These are phyloP conservation scores for Passer montanus DNA, from an alignment of 2,113 vertebrate species.

Conservation along the genomic window DNA sequence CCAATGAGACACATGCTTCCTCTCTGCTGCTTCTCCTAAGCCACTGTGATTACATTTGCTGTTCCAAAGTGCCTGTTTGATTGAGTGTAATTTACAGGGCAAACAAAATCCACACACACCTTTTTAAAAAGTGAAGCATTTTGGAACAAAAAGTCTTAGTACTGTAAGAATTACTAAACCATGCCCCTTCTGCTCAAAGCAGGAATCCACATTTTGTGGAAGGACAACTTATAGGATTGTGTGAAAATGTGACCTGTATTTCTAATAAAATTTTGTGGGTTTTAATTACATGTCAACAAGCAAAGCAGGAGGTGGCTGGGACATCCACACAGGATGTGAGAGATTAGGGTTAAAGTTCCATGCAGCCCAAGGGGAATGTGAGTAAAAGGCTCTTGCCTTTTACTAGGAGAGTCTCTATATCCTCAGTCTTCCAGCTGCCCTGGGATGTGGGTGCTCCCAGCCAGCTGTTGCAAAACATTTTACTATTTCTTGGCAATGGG, in stretches of 20 bases:
- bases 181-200: background rate
- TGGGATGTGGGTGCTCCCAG: background rate
- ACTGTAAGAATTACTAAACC: background rate
- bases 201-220: background rate
- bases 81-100: background rate
- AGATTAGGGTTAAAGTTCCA: background rate
- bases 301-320: background rate
- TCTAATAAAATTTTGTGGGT: background rate
- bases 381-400: background rate
- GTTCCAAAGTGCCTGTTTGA: background rate
- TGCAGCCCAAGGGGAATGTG: background rate
- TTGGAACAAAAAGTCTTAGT: background rate
- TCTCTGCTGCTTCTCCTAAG: background rate
- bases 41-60: background rate
- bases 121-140: background rate
- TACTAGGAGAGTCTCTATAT: background rate
- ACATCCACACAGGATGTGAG: background rate
- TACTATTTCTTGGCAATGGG: background rate
- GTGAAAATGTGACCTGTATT: background rate
- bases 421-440: background rate
- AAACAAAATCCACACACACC: fast-evolving
- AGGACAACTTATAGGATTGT: background rate
- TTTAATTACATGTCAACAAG: background rate
- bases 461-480: constrained; percentile 9
- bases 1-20: background rate